Evolutionary conservation across 2,113 vertebrate species (phyloP).

Genomic region (Ameiurus melas): DNA sequence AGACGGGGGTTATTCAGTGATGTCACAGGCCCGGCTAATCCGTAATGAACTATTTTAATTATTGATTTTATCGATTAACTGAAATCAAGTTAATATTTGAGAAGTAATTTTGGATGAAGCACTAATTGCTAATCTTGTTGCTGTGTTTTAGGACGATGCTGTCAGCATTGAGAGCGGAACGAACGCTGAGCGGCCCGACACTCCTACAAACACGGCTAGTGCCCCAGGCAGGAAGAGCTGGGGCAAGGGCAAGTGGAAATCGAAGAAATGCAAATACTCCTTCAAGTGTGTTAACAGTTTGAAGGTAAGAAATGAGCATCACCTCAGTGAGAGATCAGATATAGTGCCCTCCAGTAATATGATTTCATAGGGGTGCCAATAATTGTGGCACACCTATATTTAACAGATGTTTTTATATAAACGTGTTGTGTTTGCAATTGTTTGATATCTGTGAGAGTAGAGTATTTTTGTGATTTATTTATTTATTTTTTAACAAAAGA

Average conservation of each 20-base stretch:
- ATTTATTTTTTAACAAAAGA: no score
- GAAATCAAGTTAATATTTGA: background rate
- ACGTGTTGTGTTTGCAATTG: no score
- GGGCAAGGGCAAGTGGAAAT: slow-evolving; percentile 99
- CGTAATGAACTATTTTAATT: no score
- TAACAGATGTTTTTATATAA: no score
- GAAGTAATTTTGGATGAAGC: background rate
- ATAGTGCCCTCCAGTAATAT: no score
- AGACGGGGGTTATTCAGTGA: no score
- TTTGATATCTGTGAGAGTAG: no score
- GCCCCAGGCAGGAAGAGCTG: slow-evolving; percentile 96
- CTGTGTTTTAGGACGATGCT: slow-evolving; percentile 84
- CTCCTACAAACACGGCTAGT: slow-evolving; percentile 95
- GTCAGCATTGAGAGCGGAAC: slow-evolving; percentile 94
- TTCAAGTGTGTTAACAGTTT: slow-evolving; percentile 99
- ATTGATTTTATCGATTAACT: no score
- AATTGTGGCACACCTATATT: no score
- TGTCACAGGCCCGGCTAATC: no score
- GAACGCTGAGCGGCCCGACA: slow-evolving; percentile 91
- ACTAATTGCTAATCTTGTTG: background rate
- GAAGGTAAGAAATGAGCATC: slow-evolving; percentile 72
- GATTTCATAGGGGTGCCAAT: no score
- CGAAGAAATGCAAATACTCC: slow-evolving; percentile 99
- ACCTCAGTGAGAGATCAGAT: background rate
- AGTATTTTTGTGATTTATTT: no score